These are phyloP conservation scores for Centropus bengalensis DNA, from an alignment of 2,113 vertebrate genomes.

Conservation along the genomic window DNA sequence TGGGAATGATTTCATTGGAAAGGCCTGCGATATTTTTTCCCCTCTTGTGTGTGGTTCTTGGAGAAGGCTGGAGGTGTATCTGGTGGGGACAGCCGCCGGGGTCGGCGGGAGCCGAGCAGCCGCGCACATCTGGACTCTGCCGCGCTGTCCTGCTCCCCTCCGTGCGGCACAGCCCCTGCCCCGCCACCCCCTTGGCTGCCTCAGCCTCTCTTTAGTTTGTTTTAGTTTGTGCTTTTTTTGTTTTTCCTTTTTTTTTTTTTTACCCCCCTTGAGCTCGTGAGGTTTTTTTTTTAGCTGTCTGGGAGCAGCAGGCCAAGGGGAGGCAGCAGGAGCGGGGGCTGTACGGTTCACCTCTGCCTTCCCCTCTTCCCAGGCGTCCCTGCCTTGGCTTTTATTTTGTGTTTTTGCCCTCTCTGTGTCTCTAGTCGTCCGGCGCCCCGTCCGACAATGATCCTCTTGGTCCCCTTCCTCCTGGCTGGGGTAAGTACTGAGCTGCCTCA, in stretches of 20 bases:
- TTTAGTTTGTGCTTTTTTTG: background rate
- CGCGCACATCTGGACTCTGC: constrained; percentile 18
- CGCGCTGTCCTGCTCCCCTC: background rate
- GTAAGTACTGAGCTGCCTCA: constrained; percentile 81
- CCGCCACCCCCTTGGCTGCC: background rate
- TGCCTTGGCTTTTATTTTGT: constrained; percentile 14
- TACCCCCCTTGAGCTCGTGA: no score
- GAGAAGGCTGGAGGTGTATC: constrained; percentile 85
- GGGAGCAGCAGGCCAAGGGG: background rate
- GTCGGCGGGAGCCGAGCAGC: constrained; percentile 65
- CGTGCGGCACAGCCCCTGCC: background rate
- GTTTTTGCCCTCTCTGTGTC: constrained; percentile 76
- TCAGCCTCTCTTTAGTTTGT: background rate
- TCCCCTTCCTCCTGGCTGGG: constrained; percentile 94
- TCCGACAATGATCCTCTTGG: constrained; percentile 95
- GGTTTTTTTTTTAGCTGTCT: background rate
- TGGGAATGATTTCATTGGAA: constrained; percentile 99
- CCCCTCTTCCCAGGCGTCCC: background rate
- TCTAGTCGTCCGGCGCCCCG: constrained; percentile 86
- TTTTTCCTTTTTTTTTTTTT: background rate
- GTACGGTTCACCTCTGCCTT: background rate
- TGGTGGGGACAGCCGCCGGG: constrained; percentile 64
- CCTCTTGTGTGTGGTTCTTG: constrained; percentile 89
- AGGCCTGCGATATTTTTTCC: constrained; percentile 87
- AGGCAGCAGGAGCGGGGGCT: background rate